Percentiles rank a stretch among this genome's conserved stretches.
phyloP scores from a whole-genome alignment of 2,888 invertebrate species.

The Drosophila paranaensis region DNA sequence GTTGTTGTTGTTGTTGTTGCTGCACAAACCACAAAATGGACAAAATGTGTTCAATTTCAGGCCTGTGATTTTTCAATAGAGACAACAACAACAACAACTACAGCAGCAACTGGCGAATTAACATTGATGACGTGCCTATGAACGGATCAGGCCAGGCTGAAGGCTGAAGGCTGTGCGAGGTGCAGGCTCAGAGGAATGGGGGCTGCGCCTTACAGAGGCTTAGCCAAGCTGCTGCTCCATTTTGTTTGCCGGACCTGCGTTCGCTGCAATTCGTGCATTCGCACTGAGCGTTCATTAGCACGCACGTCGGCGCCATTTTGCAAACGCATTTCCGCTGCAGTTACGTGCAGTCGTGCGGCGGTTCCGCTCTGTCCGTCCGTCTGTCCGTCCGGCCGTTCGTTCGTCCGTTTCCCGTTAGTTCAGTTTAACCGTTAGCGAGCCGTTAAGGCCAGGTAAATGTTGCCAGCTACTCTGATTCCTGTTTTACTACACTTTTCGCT shows the following conservation, averaged over 20 bases:
- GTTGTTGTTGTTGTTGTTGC: slow-evolving; percentile 34
- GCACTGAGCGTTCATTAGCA: slow-evolving; percentile 71
- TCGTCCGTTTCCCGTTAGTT: slow-evolving; percentile 47
- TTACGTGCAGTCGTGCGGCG: slow-evolving; percentile 65
- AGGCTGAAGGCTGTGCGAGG: background rate
- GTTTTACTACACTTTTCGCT: slow-evolving; percentile 8
- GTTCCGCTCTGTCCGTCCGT: slow-evolving; percentile 29
- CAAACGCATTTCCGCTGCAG: slow-evolving; percentile 77
- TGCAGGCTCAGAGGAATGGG: background rate
- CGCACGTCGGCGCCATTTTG: slow-evolving; percentile 80
- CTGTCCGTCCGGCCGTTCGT: slow-evolving; percentile 15
- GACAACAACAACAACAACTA: slow-evolving; percentile 4
- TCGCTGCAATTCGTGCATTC: slow-evolving; percentile 25
- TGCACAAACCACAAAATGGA: slow-evolving; percentile 73
- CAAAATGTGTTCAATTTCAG: slow-evolving; percentile 80
- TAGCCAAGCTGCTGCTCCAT: slow-evolving; percentile 24
- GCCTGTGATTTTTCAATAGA: slow-evolving; percentile 78
- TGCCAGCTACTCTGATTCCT: slow-evolving; percentile 44
- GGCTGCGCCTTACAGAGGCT: background rate
- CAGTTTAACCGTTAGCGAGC: slow-evolving; percentile 40
- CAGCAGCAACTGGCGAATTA: slow-evolving; percentile 58
- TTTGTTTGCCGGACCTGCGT: slow-evolving; percentile 55
- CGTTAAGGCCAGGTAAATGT: slow-evolving; percentile 64
- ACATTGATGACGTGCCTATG: slow-evolving; percentile 67
- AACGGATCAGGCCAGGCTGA: slow-evolving; percentile 22